Evolutionary conservation across 23 tunicate species (phyloP).

Genomic region (Corella eumyota): DNA sequence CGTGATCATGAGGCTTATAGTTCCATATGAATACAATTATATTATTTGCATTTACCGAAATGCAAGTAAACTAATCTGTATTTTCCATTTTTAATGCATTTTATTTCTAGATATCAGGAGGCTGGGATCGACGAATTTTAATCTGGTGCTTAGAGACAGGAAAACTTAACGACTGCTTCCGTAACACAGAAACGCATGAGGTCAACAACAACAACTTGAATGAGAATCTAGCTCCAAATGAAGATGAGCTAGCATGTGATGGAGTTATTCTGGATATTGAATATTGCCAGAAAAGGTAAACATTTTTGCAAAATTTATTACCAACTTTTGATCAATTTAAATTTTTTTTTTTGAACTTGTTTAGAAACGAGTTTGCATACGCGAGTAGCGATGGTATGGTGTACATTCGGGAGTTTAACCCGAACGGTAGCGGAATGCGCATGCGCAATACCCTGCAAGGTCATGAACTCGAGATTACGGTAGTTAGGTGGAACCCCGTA

Average conservation of each 20-base stretch:
- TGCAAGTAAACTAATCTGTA: not conserved
- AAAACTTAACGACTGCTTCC: constrained; percentile 51
- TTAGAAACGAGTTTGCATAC: constrained; percentile 86
- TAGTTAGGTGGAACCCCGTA: constrained; percentile 52
- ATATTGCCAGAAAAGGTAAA: constrained; percentile 75
- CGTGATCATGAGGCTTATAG: not conserved
- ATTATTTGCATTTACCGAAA: not conserved
- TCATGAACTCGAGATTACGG: constrained; percentile 83
- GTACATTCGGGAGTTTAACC: constrained; percentile 82
- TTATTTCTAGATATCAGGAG: constrained; percentile 85
- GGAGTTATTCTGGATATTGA: constrained; percentile 77
- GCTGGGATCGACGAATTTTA: constrained; percentile 83
- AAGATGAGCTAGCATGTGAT: constrained; percentile 77
- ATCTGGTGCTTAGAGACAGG: constrained; percentile 78
- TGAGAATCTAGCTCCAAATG: constrained; percentile 9
- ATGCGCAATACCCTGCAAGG: constrained; percentile 80
- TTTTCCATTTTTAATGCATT: no score
- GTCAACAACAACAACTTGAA: no score
- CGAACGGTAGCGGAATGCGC: constrained; percentile 65
- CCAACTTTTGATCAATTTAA: not conserved
- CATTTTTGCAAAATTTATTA: not conserved
- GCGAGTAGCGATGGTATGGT: constrained; percentile 88
- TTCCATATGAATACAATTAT: not conserved
- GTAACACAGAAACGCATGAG: constrained; percentile 23
- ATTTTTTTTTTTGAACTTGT: constrained; percentile 4